Evolutionary conservation across 2,113 vertebrate species (phyloP).

Genomic region (Archilochus colubris): DNA sequence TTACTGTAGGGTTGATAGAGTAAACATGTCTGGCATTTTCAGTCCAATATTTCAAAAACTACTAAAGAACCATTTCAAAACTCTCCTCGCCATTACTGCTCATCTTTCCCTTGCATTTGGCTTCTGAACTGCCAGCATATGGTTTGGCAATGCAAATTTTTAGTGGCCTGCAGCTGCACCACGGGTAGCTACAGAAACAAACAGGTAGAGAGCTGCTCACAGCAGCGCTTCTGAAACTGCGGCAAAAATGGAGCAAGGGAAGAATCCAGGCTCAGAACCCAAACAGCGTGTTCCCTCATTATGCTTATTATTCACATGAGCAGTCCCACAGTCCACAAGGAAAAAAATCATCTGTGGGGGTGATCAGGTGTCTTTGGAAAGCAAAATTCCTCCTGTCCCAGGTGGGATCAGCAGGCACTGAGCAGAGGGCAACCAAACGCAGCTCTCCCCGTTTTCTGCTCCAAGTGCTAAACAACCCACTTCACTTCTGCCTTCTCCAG

Average conservation of each 20-base stretch:
- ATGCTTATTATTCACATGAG: neutral
- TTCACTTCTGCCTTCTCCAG: neutral
- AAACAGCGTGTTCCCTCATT: neutral
- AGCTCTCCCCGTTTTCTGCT: neutral
- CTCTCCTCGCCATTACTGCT: neutral
- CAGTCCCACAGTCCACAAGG: neutral
- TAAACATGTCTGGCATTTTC: neutral
- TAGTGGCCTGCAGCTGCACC: neutral
- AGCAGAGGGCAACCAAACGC: neutral
- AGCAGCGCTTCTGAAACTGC: neutral
- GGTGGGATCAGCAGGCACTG: fast-evolving
- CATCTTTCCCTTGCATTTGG: neutral
- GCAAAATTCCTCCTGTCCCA: neutral
- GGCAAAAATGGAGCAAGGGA: neutral
- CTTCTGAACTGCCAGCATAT: constrained; percentile 9
- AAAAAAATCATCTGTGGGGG: neutral
- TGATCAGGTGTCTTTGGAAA: neutral
- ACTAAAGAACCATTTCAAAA: neutral
- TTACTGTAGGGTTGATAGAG: neutral
- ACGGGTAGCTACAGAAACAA: constrained; percentile 48
- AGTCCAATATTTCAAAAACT: neutral
- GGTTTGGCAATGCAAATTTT: neutral
- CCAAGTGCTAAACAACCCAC: neutral
- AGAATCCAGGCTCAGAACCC: neutral
- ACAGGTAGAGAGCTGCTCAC: constrained; percentile 24